Evolutionary conservation across 2,797 vertebrate genomes (phyloP).

Genomic region (Chiroxiphia lanceolata): DNA sequence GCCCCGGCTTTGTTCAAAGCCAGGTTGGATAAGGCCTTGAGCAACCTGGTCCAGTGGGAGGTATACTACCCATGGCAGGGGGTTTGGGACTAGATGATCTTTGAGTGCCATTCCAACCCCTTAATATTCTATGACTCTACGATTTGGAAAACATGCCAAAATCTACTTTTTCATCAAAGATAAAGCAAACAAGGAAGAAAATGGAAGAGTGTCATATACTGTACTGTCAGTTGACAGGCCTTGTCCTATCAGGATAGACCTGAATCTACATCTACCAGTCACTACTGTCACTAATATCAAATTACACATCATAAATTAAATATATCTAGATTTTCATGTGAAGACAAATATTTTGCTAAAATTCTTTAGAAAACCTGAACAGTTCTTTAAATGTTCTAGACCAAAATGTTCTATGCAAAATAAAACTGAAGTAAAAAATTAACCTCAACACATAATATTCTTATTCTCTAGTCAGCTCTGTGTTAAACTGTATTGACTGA

Average conservation of each 20-base stretch:
- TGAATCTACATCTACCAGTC: not conserved
- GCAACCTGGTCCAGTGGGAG: not conserved
- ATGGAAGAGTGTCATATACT: not conserved
- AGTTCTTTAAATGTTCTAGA: not conserved
- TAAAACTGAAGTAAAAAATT: not conserved
- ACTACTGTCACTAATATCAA: not conserved
- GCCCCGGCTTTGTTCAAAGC: not conserved
- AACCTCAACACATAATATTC: not conserved
- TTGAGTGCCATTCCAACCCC: not conserved
- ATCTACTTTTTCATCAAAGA: not conserved
- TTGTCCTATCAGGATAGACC: not conserved
- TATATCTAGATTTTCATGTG: not conserved
- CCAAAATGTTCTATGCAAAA: not conserved
- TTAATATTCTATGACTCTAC: not conserved
- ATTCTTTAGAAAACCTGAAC: accelerated
- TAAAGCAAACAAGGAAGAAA: not conserved
- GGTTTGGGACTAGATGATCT: not conserved
- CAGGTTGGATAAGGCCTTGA: not conserved
- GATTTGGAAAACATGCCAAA: not conserved
- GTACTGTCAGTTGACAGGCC: not conserved
- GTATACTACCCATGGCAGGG: not conserved
- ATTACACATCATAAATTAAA: not conserved
- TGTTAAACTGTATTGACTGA: not conserved
- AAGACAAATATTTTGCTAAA: not conserved
- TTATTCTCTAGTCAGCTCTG: not conserved